phyloP scores from a whole-genome alignment of 2,797 vertebrate species.

The Cichlasoma orientale region DNA sequence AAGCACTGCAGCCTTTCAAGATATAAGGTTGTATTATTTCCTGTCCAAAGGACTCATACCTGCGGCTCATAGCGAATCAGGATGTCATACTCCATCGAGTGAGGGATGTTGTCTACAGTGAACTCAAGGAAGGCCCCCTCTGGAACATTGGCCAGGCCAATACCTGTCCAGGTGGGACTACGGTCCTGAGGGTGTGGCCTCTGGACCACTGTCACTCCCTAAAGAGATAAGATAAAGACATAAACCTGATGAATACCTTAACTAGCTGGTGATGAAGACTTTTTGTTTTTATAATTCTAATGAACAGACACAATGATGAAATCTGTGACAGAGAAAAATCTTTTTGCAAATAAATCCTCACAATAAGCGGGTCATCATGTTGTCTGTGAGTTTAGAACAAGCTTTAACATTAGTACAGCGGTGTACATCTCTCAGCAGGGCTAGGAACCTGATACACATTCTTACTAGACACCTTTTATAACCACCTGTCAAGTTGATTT shows the following conservation, averaged over 20 bases:
- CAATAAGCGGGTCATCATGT: too few species aligned
- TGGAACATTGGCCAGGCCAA: constrained; percentile 91
- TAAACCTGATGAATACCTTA: not conserved
- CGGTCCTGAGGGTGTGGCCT: constrained; percentile 88
- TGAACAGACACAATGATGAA: not conserved
- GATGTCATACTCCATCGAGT: constrained; percentile 96
- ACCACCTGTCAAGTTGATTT: not conserved
- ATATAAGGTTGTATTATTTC: too few species aligned
- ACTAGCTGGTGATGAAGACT: not conserved
- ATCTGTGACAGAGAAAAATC: not conserved
- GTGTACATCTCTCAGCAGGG: too few species aligned
- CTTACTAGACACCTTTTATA: not conserved
- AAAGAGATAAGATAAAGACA: not conserved
- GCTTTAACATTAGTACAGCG: too few species aligned
- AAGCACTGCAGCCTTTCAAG: too few species aligned
- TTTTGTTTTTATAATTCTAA: rapidly evolving
- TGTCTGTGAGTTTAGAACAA: too few species aligned
- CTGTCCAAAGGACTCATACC: constrained; percentile 70
- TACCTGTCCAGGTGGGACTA: constrained; percentile 93
- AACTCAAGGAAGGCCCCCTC: constrained; percentile 95
- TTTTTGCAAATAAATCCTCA: not conserved
- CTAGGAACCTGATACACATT: too few species aligned
- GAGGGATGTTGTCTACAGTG: constrained; percentile 90
- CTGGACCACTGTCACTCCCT: constrained; percentile 88
- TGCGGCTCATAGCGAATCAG: constrained; percentile 96